Evolutionary conservation across 2,797 vertebrate genomes (phyloP), one percentile per base, ranked within the genome.

Genomic region (Neosalanx taihuensis): DNA sequence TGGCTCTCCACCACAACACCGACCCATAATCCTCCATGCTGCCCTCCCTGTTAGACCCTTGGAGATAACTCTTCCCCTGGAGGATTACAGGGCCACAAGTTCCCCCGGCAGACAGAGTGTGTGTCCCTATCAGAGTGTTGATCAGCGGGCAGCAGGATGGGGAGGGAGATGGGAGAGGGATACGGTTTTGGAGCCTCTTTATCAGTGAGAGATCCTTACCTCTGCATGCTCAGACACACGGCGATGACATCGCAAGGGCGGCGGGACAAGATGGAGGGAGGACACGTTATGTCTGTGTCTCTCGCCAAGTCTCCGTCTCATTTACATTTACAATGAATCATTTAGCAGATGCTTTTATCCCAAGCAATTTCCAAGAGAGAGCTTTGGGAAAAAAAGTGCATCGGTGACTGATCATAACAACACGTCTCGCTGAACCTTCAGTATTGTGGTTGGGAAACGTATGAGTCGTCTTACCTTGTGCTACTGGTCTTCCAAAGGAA

Each of bases 41-140:
- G 87, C 86, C 80, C 72, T 79, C 83, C 81, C 78, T 81, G 82
- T 83, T 78, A 84, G 85, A 89, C 83, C 76, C 35, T 74, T 59
- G 81, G 66, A 81, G 85, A 85, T 89, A 89, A 87, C 86, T 76
- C 69, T 68, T 83, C 73, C 78, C 76, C 73, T 84, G 56, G 67
- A 76, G 82, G 86, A 89, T 89, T 89, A 89, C 31, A 74, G 62
- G 79, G 77, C 76, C 57, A 72, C 64, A 35, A 51, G 67, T 51
- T 53, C 46, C 77, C 23, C 35, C 35, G 53, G 65, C 56, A 74
- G 61, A 72, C 72, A 72, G 64, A 56, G 35, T 69, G 72, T 73
- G 31, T 58, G 70, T 71, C n/a, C 9, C 33, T 30, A 61, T 70
- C 57, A 17, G 57, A 10, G 35, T 10, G 57, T 70, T n/a, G 12